Conservation (phyloP, 2,113 vertebrate genomes). For the Rhinolophus ferrumequinum region DNA sequence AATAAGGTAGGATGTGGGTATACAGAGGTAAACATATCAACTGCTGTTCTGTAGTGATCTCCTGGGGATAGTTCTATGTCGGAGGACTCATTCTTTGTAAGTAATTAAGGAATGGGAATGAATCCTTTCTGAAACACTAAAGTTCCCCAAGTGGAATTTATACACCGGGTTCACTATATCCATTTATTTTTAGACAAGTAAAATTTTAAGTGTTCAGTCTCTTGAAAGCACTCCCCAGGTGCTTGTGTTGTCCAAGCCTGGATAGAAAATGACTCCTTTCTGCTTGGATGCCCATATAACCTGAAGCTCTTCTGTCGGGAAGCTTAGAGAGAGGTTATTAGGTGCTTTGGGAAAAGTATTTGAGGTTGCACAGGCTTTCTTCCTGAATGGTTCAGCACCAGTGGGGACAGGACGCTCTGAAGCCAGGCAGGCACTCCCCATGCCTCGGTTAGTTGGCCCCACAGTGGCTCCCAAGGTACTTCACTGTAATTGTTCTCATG, state of each 20-base stretch:
- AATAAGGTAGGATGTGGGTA: neutral
- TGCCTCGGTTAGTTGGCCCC: too few species aligned
- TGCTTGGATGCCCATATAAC: neutral
- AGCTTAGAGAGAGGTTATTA: neutral
- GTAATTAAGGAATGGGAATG: neutral
- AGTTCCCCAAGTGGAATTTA: neutral
- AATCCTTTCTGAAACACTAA: neutral
- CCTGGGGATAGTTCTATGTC: neutral
- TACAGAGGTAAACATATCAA: neutral
- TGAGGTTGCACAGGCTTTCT: neutral
- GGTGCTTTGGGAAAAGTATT: neutral
- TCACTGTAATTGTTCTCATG: too few species aligned
- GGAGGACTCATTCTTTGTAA: neutral
- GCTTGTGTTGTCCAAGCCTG: neutral
- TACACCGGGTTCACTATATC: neutral
- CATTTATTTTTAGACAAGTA: neutral
- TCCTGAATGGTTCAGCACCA: neutral
- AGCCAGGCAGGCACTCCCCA: too few species aligned
- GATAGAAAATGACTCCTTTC: neutral
- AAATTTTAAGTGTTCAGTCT: neutral
- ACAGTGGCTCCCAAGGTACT: neutral
- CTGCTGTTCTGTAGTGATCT: too few species aligned
- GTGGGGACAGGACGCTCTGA: neutral
- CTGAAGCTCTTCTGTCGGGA: neutral
- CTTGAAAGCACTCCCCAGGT: neutral